Evolutionary conservation across 2,113 vertebrate species (phyloP).

Genomic region (Todiramphus chloris): DNA sequence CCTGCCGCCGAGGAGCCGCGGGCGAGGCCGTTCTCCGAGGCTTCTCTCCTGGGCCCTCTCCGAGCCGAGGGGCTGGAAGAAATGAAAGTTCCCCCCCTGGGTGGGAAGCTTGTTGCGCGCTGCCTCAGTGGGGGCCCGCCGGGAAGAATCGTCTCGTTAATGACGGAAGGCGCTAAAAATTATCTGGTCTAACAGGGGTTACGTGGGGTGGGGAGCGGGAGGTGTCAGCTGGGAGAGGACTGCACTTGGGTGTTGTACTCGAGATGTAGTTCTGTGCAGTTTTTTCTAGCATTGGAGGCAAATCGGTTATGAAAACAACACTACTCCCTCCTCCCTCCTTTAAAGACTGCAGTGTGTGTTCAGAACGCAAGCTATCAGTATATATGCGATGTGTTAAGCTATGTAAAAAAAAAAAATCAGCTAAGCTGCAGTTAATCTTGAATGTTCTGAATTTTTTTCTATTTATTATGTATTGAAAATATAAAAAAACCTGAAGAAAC

Average conservation of each 20-base stretch:
- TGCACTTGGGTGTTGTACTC: not conserved
- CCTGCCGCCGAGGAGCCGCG: no score
- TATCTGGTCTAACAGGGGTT: accelerated
- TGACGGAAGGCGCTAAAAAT: accelerated
- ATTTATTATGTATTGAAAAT: not conserved
- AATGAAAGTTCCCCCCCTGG: no score
- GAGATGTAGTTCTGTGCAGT: accelerated
- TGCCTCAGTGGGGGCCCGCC: accelerated
- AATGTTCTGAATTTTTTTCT: not conserved
- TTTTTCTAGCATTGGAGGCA: not conserved
- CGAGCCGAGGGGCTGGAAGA: not conserved
- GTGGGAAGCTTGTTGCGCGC: no score
- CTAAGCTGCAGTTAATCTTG: not conserved
- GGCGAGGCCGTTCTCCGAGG: not conserved
- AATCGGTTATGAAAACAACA: not conserved
- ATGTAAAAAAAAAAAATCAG: not conserved
- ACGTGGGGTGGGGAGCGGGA: not conserved
- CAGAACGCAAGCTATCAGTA: accelerated
- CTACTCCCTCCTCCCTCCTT: accelerated
- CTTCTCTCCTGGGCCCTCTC: not conserved
- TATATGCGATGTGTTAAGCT: not conserved
- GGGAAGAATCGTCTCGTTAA: accelerated
- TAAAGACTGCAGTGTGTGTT: not conserved
- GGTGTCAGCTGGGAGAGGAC: accelerated
- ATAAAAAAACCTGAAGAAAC: not conserved